Evolutionary conservation across 1,140 invertebrate species (phyloP), one percentile per base, ranked within the genome.

Genomic region (Leucophenga varia): DNA sequence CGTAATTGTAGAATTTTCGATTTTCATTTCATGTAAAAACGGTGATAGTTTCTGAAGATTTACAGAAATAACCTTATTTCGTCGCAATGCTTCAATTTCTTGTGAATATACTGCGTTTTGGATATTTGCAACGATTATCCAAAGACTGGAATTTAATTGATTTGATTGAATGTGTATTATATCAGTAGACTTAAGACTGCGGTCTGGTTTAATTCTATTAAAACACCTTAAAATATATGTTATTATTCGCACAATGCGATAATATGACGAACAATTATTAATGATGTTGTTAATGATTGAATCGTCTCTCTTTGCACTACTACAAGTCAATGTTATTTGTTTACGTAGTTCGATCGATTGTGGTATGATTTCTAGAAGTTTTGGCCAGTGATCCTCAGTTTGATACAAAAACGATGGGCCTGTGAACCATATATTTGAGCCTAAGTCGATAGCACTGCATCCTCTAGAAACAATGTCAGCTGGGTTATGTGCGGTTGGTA

Each of bases 11-110:
- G 2, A 17, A 16, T 12, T 2, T 12, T 22, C n/a, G 10, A 30
- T 25, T 17, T 46, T 9, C 21, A 30, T 38, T 16, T 31, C 10
- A 16, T 46, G 34, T 19, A 46, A 12, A 38, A 46, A 46, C 28
- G 43, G 43, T 3, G 25, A 12, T 10, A 38, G 7, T 30, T 46
- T 38, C n/a, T 18, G 30, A 14, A 34, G 7, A 14, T n/a, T 13
- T n/a, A n/a, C n/a, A n/a, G n/a, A n/a, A n/a, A n/a, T n/a, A n/a
- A n/a, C n/a, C n/a, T n/a, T n/a, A n/a, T n/a, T n/a, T n/a, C n/a
- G n/a, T n/a, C n/a, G n/a, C n/a, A 35, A 2, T 22, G 18, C 31
- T 21, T 28, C 3, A 30, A 41, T 25, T 5, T 28, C 39, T 2
- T 6, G 12, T 8, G 18, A 9, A 16, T 20, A 41, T 9, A 3